Evolutionary conservation across 2,113 vertebrate genomes (phyloP).

Genomic region (Lucifuga dentata): DNA sequence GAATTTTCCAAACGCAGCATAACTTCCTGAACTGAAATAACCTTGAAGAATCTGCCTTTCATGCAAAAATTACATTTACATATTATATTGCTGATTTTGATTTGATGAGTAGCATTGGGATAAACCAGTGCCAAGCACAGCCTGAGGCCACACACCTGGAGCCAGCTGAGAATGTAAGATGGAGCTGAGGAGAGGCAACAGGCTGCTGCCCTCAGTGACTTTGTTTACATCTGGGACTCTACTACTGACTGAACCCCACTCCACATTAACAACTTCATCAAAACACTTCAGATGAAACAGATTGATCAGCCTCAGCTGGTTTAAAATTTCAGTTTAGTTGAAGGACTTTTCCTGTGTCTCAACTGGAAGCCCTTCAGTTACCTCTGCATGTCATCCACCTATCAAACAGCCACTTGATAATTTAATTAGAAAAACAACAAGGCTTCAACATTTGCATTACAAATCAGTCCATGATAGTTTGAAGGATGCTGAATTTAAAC

Average conservation of each 20-base stretch:
- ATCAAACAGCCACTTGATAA: constrained; percentile 6
- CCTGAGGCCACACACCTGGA: constrained; percentile 29
- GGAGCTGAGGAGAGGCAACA: constrained; percentile 28
- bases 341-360: constrained; percentile 2
- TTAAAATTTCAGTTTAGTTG: constrained; percentile 7
- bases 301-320: constrained; percentile 15
- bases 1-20: background rate
- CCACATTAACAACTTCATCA: constrained; percentile 33
- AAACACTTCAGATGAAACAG: constrained; percentile 26
- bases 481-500: background rate
- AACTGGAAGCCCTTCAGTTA: constrained; percentile 27
- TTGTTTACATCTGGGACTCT: constrained; percentile 10
- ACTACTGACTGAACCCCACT: background rate
- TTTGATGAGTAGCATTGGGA: constrained; percentile 10
- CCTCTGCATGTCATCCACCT: constrained; percentile 20
- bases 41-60: background rate
- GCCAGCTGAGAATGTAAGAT: constrained; percentile 20
- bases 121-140: constrained; percentile 19
- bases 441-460: constrained; percentile 10
- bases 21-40: background rate
- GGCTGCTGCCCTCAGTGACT: constrained; percentile 2
- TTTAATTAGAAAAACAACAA: constrained; percentile 22
- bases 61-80: constrained; percentile 6
- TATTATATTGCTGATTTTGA: constrained; percentile 28
- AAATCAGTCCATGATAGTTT: constrained; percentile 7